Evolutionary conservation across 2,888 invertebrate species (phyloP).

Genomic region (Dysmachus trigonus): DNA sequence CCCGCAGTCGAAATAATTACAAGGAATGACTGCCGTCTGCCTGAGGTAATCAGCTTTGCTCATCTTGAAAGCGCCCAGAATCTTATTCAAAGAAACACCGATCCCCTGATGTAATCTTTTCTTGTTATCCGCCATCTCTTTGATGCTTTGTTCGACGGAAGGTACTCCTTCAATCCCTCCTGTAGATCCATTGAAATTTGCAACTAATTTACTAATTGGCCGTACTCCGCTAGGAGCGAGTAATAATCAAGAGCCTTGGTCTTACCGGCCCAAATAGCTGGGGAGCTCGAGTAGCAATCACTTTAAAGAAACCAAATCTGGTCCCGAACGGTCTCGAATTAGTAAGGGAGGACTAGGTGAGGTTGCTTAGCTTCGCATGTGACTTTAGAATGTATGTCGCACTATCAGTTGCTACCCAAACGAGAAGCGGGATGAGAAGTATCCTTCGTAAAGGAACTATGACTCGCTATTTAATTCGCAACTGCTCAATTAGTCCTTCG

Average conservation of each 20-base stretch:
- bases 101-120: slow-evolving; percentile 4
- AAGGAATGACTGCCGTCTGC: neutral
- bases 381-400: neutral
- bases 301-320: neutral
- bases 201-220: slow-evolving; percentile 15
- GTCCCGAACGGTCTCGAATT: neutral
- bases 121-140: neutral
- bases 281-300: neutral
- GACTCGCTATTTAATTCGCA: neutral
- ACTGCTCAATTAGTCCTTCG: too few species aligned
- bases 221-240: neutral
- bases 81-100: neutral
- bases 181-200: neutral
- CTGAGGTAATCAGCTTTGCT: neutral
- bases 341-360: neutral
- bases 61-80: neutral
- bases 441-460: too few species aligned
- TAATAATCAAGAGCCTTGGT: neutral
- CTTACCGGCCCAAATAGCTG: neutral
- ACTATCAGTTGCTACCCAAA: neutral
- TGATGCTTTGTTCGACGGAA: slow-evolving; percentile 16
- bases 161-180: neutral
- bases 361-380: neutral
- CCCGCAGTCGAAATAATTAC: neutral
- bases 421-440: too few species aligned